These are phyloP conservation scores for Staurois parvus DNA, from an alignment of 2,797 vertebrate species.

Conservation along the genomic window DNA sequence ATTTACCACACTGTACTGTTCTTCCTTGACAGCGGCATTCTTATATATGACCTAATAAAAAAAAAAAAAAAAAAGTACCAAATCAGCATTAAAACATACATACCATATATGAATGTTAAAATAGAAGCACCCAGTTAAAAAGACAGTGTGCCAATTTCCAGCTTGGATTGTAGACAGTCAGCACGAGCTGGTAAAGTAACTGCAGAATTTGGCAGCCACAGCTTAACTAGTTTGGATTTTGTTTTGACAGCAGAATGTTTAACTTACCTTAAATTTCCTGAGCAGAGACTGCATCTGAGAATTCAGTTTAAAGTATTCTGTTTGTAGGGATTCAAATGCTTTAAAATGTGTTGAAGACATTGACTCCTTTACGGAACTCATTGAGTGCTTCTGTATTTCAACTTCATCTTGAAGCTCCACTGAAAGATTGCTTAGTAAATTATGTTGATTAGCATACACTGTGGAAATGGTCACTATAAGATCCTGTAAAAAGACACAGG, in stretches of 20 bases:
- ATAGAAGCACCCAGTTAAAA: too few species aligned
- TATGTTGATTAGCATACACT: conserved; percentile 51
- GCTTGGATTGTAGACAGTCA: too few species aligned
- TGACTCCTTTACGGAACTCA: conserved; percentile 57
- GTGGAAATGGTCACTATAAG: conserved; percentile 71
- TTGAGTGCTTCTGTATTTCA: conserved; percentile 63
- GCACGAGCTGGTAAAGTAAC: too few species aligned
- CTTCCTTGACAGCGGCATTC: conserved; percentile 63
- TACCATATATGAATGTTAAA: too few species aligned
- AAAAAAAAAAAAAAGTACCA: neutral
- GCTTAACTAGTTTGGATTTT: too few species aligned
- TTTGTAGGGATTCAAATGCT: conserved; percentile 69
- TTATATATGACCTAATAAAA: conserved; percentile 21
- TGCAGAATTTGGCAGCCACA: too few species aligned
- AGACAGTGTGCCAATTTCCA: too few species aligned
- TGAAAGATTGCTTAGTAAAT: conserved; percentile 65
- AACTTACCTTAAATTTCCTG: conserved; percentile 75
- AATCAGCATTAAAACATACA: too few species aligned
- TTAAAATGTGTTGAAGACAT: conserved; percentile 65
- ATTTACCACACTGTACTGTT: conserved; percentile 66
- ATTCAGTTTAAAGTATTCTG: conserved; percentile 67
- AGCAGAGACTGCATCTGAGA: conserved; percentile 69
- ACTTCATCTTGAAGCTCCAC: conserved; percentile 68
- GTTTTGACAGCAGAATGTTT: neutral
- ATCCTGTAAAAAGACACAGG: conserved; percentile 66